phyloP scores from a whole-genome alignment of 2,797 vertebrate genomes.

The Karalla daura region DNA sequence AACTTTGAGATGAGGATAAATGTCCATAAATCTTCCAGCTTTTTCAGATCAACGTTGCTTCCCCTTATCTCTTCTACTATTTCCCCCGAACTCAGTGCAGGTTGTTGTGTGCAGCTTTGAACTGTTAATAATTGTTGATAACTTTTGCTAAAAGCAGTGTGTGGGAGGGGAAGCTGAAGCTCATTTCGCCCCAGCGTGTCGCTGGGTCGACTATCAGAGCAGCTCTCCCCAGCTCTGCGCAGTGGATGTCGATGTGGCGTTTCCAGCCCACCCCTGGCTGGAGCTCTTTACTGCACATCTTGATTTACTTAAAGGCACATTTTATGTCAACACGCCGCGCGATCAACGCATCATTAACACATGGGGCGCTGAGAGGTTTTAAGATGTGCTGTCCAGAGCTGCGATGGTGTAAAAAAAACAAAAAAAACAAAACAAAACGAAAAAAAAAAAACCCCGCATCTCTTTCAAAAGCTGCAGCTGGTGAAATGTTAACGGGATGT shows the following conservation, averaged over 20 bases:
- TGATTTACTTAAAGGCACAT: constrained; percentile 41
- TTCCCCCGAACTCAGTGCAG: too few species aligned
- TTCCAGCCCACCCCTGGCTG: constrained; percentile 17
- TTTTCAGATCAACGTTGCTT: too few species aligned
- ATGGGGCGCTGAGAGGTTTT: constrained; percentile 17
- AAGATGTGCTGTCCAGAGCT: not conserved
- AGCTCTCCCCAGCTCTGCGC: not conserved
- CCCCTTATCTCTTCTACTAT: too few species aligned
- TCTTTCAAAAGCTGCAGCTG: constrained; percentile 5
- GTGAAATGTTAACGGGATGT: constrained; percentile 30
- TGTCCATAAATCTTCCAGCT: too few species aligned
- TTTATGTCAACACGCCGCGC: constrained; percentile 25
- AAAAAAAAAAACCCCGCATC: too few species aligned
- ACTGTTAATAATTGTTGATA: too few species aligned
- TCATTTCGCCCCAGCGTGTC: not conserved
- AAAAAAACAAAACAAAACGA: too few species aligned
- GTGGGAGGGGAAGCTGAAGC: not conserved
- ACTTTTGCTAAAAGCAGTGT: too few species aligned
- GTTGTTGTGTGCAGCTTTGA: too few species aligned
- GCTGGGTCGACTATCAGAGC: not conserved
- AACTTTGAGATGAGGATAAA: too few species aligned
- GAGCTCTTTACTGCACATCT: constrained; percentile 43
- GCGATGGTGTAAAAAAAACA: not conserved
- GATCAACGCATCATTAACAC: constrained; percentile 52
- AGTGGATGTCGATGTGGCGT: constrained; percentile 24